Conservation (phyloP, 2,113 vertebrate genomes). For the Corvus moneduloides region DNA sequence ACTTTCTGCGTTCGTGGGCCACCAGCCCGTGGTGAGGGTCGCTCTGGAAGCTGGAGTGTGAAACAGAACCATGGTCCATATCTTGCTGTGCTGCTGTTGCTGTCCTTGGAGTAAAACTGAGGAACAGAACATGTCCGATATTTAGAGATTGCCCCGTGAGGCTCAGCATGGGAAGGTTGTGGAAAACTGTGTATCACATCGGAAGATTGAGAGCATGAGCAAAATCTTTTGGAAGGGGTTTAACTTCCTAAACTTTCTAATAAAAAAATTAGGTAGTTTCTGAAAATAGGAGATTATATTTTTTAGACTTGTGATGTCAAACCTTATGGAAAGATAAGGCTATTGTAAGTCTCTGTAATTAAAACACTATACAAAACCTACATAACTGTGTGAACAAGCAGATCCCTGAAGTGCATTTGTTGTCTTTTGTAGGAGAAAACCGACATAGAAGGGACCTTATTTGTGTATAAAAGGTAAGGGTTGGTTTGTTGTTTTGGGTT, state of each 20-base stretch:
- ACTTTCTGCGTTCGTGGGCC: neutral
- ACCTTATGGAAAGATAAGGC: neutral
- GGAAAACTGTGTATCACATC: neutral
- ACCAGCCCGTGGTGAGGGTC: fast-evolving
- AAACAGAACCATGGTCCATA: fast-evolving
- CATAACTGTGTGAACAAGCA: neutral
- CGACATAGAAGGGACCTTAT: slow-evolving; percentile 94
- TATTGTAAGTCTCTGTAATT: neutral
- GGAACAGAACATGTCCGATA: fast-evolving
- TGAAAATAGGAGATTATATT: neutral
- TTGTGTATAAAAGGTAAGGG: slow-evolving; percentile 93
- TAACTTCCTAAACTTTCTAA: neutral
- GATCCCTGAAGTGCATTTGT: neutral
- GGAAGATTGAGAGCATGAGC: neutral
- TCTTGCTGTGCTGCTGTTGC: neutral
- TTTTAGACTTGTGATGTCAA: neutral
- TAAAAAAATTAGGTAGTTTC: neutral
- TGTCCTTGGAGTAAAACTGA: neutral
- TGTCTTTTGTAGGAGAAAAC: slow-evolving; percentile 89
- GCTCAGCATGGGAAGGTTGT: neutral
- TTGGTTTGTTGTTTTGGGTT: neutral
- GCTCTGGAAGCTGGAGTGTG: neutral
- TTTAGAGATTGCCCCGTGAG: fast-evolving
- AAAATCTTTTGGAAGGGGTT: neutral
- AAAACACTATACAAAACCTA: neutral